Evolutionary conservation across 37 sponge, comb jelly and placozoan species (phyloP).

Genomic region (Geodia barretti): DNA sequence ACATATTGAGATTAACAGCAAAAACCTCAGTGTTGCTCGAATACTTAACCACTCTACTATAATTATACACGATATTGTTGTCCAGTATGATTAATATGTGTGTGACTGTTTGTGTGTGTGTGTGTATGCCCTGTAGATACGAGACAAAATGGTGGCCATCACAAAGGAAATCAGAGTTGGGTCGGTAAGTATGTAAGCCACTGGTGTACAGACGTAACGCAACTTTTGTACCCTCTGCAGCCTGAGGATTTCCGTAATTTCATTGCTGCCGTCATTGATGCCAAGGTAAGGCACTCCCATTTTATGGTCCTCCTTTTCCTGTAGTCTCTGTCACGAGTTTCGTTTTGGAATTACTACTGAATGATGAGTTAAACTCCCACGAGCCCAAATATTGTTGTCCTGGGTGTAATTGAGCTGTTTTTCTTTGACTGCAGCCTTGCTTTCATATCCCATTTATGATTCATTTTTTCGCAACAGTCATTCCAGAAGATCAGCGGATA

Average conservation of each 20-base stretch:
- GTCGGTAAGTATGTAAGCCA: slow-evolving; percentile 32
- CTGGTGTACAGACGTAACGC: neutral
- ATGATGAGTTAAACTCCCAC: neutral
- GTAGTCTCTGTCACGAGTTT: neutral
- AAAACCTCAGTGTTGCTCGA: too few species aligned
- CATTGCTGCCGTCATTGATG: slow-evolving; percentile 94
- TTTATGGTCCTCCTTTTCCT: too few species aligned
- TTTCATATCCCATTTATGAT: too few species aligned
- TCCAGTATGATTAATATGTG: too few species aligned
- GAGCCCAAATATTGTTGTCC: neutral
- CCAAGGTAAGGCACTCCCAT: too few species aligned
- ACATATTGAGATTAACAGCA: too few species aligned
- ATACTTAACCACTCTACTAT: too few species aligned
- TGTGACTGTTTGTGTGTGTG: too few species aligned
- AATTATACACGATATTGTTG: too few species aligned
- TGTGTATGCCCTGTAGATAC: too few species aligned
- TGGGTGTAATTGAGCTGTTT: neutral
- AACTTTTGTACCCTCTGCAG: too few species aligned
- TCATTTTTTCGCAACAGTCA: too few species aligned
- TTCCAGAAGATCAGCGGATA: slow-evolving; percentile 76
- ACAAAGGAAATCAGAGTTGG: slow-evolving; percentile 77
- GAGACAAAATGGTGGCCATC: slow-evolving; percentile 65
- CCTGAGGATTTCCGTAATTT: slow-evolving; percentile 88
- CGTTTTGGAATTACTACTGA: neutral
- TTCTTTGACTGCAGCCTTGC: neutral